Evolutionary conservation across 2,797 vertebrate genomes (phyloP).

Genomic region (Nasua narica): DNA sequence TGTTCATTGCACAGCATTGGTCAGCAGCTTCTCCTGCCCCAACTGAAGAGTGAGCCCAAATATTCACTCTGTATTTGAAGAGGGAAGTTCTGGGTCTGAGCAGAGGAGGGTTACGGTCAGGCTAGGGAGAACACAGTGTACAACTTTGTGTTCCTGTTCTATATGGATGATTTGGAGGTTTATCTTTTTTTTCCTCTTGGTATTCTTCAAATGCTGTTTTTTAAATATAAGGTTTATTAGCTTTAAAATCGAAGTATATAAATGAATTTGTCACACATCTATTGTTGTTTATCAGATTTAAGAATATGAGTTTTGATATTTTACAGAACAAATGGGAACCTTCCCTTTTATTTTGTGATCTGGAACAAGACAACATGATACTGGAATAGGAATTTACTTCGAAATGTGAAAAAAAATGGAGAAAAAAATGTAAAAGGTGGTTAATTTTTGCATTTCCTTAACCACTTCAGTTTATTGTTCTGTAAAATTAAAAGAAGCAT

Average conservation of each 20-base stretch:
- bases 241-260: neutral
- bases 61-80: neutral
- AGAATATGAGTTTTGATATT: neutral
- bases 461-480: neutral
- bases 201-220: neutral
- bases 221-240: neutral
- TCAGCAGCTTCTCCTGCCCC: neutral
- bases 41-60: neutral
- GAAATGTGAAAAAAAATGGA: neutral
- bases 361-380: neutral
- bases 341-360: neutral
- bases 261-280: neutral
- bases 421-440: neutral
- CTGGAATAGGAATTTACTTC: neutral
- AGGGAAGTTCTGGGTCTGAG: neutral
- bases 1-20: neutral
- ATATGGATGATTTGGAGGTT: neutral
- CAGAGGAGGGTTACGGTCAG: neutral
- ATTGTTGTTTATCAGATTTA: neutral
- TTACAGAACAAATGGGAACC: neutral
- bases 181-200: neutral
- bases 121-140: neutral
- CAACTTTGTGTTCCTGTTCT: neutral
- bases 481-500: constrained; percentile 40
- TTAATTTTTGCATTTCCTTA: neutral